These are phyloP conservation scores for Acheta domesticus DNA, from an alignment of 2,888 invertebrate genomes.

Conservation along the genomic window DNA sequence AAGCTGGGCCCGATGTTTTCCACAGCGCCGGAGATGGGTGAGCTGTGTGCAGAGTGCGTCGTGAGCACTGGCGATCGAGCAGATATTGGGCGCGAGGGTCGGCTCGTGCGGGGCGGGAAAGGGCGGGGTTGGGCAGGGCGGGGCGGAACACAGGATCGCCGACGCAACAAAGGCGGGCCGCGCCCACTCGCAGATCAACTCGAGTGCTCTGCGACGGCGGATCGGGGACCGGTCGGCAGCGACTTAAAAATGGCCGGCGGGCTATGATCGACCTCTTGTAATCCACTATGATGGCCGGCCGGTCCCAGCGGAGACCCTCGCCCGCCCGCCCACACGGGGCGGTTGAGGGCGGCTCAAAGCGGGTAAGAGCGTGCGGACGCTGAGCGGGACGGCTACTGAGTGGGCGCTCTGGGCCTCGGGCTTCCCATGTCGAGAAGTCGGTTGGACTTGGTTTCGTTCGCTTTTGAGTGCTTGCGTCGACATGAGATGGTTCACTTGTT, in stretches of 20 bases:
- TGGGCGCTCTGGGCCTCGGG: too few relatives aligned
- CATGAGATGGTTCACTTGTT: too few relatives aligned
- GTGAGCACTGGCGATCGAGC: background rate
- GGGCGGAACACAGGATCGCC: background rate
- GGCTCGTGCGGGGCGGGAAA: too few relatives aligned
- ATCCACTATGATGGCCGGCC: background rate
- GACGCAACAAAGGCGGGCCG: background rate
- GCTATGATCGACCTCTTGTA: background rate
- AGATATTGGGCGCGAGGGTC: too few relatives aligned
- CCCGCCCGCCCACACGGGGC: background rate
- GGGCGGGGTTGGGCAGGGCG: too few relatives aligned
- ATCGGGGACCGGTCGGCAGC: background rate
- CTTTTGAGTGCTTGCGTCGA: too few relatives aligned
- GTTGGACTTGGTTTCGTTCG: too few relatives aligned
- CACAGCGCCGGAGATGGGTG: background rate
- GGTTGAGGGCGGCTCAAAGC: too few relatives aligned
- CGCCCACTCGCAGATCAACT: background rate
- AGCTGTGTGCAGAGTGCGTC: background rate
- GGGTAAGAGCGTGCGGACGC: too few relatives aligned
- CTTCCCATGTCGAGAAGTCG: too few relatives aligned
- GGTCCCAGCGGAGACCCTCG: background rate
- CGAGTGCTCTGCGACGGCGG: background rate
- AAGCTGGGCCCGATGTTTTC: too few relatives aligned
- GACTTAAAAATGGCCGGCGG: slow-evolving; percentile 1
- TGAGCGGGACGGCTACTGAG: too few relatives aligned